Percentiles rank a stretch among this genome's conserved stretches.
phyloP scores from a whole-genome alignment of 2,797 vertebrate genomes.

The Pelochelys cantorii region DNA sequence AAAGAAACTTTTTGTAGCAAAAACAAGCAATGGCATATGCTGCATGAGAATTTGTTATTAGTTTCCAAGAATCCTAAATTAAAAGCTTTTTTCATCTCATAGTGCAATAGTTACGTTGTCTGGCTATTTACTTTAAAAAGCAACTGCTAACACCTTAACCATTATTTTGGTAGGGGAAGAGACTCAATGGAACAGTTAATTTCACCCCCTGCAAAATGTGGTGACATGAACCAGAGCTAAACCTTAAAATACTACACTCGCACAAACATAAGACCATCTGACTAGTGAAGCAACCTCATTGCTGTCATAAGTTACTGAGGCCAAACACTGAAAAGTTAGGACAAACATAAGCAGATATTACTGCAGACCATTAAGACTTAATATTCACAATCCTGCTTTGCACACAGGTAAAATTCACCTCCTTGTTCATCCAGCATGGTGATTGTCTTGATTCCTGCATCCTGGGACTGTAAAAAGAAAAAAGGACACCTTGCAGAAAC shows the following conservation, averaged over 20 bases:
- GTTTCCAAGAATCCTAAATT: background rate
- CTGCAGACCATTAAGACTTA: background rate
- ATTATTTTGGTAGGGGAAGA: background rate
- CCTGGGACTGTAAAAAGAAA: conserved; percentile 84
- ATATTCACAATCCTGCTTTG: background rate
- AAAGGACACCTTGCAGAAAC: background rate
- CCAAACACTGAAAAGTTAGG: background rate
- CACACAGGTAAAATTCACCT: conserved; percentile 83
- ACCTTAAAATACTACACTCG: background rate
- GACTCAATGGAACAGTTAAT: background rate
- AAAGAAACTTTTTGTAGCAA: background rate
- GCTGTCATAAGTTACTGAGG: background rate
- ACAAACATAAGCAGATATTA: background rate
- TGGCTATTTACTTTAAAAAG: background rate
- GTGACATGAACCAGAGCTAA: background rate
- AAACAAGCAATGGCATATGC: background rate
- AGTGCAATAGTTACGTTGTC: background rate
- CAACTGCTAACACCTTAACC: background rate
- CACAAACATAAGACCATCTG: background rate
- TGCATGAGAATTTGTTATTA: background rate
- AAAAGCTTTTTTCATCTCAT: background rate
- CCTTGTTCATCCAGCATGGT: conserved; percentile 95
- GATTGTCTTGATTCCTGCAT: conserved; percentile 93
- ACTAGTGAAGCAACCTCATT: background rate
- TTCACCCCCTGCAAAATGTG: background rate